Evolutionary conservation across 2,113 vertebrate species (phyloP), one percentile per base, ranked within the genome.

Genomic region (Euleptes europaea): DNA sequence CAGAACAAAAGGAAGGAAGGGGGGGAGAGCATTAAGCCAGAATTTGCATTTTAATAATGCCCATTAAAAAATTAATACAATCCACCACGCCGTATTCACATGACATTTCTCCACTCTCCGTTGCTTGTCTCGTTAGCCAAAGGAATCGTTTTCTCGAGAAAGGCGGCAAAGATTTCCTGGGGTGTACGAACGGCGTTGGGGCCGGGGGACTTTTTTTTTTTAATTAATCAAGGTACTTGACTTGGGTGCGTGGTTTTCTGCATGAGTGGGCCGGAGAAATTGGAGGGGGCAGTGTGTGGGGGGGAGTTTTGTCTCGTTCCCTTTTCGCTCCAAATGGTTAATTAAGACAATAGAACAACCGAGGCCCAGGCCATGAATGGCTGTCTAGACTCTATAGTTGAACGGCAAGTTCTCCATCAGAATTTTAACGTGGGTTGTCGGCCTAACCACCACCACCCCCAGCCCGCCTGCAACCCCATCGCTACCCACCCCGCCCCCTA

Each of bases 341-440:
- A 94, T 95, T 95, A 95, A 95, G 94, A 95, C 94, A 95, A 95
- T 95, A 87, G 95, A 84, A 93, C 92, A 93, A 94, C 93, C 1
- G 88, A 67, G 88, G 89, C 89, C 71, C 4, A 72, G 88, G 74
- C 88, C 15, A 12, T 94, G 91, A 95, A 95, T 95, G 91, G 71
- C 88, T 90, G 95, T 95, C 95, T 95, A 95, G 95, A 95, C 95
- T 94, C 94, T 91, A 93, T 87, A 93, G 93, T 91, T 88, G 82
- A 82, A 86, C 93, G 60, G 51, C 91, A 91, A 84, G 84, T 91
- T 91, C 94, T 92, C 93, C 86, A 90, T 93, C 94, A 94, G 95
- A 95, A 95, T 95, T 92, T 95, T 94, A 95, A 95, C 94, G 88
- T 88, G 92, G 82, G 89, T 49, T 14, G 80, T 89, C 83, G 90